Evolutionary conservation across 2,113 vertebrate genomes (phyloP), one percentile per base, ranked within the genome.

Genomic region (Seriola rivoliana): DNA sequence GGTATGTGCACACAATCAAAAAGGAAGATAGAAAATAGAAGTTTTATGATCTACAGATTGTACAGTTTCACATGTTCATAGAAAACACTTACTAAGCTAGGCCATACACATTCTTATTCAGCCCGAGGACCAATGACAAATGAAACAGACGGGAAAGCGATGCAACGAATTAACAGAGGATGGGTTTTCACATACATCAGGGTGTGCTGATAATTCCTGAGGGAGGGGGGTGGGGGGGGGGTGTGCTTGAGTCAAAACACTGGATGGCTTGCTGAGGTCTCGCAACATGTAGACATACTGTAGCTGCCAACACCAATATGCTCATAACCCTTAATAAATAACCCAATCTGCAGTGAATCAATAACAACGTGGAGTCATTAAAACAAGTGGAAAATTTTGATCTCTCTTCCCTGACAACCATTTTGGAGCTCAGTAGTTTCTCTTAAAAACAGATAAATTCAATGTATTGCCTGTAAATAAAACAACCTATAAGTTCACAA

Each of bases 11-110:
- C 44, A 74, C 34, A 80, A 89, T 80, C 64, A 80, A 87, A 90
- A 83, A 69, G 25, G 82, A 63, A 60, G 57, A 91, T 91, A 90
- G 54, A 90, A 91, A 85, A 94, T 85, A 74, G 8, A 85, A 13
- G 48, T 77, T 86, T 82, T 25, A 72, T 85, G 40, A 23, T 58
- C 84, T 92, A 92, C 83, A 77, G 75, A 82, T 72, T 78, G 71
- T 85, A 90, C 76, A 90, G 19, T 81, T 77, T 78, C 19, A 71
- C 71, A 80, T 70, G 42, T 59, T 87, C 71, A 89, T 88, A 90
- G 82, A 93, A 81, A 93, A 92, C 85, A 65, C 38, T 54, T 50
- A 17, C 71, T 83, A 77, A 12, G 14, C 55, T 46, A 70, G 34
- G 38, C 65, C 75, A 80, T 44, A 76, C 25, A 55, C 14, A 64